These are phyloP conservation scores for Anneissia japonica DNA, from an alignment of 35 echinoderm and acorn worm genomes.

Conservation along the genomic window DNA sequence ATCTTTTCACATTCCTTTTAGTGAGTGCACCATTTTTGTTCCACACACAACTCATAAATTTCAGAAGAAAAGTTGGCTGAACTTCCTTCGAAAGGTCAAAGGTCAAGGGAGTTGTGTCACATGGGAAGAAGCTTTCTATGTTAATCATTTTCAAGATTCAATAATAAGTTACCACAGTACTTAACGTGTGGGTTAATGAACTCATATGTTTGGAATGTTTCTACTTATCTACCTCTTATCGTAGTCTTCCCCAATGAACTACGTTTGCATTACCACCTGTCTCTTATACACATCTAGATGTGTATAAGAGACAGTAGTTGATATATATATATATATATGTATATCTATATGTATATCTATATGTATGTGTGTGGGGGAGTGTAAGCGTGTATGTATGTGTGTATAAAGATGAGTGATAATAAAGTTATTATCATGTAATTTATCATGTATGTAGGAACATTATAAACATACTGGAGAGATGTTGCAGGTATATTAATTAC, in stretches of 20 bases:
- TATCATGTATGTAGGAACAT: too few species aligned
- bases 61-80: not conserved
- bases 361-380: too few species aligned
- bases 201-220: not conserved
- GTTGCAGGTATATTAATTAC: too few species aligned
- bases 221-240: not conserved
- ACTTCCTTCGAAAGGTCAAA: not conserved
- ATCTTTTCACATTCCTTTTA: not conserved
- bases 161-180: not conserved
- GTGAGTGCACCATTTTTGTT: not conserved
- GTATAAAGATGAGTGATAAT: too few species aligned
- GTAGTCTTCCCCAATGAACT: not conserved
- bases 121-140: not conserved
- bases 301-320: too few species aligned
- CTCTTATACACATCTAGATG: too few species aligned
- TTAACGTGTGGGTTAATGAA: not conserved
- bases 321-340: too few species aligned
- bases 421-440: too few species aligned
- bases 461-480: too few species aligned
- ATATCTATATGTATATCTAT: too few species aligned
- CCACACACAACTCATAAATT: not conserved
- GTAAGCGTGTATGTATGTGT: too few species aligned
- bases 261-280: not conserved
- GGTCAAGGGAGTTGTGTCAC: not conserved
- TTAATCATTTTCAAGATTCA: not conserved